These are phyloP conservation scores for Lateolabrax maculatus DNA, from an alignment of 2,797 vertebrate species.

Conservation along the genomic window DNA sequence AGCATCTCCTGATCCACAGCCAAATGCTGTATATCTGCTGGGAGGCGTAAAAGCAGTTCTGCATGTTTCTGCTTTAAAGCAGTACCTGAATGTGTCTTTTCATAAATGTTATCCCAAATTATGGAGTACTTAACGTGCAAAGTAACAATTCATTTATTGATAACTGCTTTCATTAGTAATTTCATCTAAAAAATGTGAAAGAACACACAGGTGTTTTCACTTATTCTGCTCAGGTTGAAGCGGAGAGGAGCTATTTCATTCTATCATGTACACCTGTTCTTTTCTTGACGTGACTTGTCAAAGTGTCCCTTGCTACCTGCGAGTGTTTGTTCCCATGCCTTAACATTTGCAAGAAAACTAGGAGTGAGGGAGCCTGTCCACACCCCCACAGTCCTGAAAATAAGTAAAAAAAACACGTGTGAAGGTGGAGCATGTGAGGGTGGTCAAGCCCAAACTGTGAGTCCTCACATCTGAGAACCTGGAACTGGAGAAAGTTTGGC, in stretches of 20 bases:
- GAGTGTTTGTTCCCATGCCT: not conserved
- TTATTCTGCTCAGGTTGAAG: not conserved
- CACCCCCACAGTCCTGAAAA: not conserved
- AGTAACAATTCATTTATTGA: not conserved
- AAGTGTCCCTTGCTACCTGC: not conserved
- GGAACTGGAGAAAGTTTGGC: no score
- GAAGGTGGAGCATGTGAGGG: not conserved
- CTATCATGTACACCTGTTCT: not conserved
- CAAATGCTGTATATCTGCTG: not conserved
- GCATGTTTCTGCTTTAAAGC: not conserved
- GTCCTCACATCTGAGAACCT: no score
- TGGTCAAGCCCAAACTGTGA: no score
- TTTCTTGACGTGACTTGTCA: not conserved
- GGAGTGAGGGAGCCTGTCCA: no score
- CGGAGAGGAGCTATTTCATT: not conserved
- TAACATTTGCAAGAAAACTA: not conserved
- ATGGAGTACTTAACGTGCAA: not conserved
- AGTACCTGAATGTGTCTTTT: not conserved
- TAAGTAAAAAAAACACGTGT: not conserved
- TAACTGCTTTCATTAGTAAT: not conserved
- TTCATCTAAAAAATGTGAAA: not conserved
- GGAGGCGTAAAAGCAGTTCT: not conserved
- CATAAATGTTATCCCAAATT: not conserved
- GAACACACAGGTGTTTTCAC: not conserved
- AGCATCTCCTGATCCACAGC: constrained; percentile 8